Evolutionary conservation across 2,113 vertebrate species (phyloP), one percentile per base, ranked within the genome.

Genomic region (Daboia siamensis): DNA sequence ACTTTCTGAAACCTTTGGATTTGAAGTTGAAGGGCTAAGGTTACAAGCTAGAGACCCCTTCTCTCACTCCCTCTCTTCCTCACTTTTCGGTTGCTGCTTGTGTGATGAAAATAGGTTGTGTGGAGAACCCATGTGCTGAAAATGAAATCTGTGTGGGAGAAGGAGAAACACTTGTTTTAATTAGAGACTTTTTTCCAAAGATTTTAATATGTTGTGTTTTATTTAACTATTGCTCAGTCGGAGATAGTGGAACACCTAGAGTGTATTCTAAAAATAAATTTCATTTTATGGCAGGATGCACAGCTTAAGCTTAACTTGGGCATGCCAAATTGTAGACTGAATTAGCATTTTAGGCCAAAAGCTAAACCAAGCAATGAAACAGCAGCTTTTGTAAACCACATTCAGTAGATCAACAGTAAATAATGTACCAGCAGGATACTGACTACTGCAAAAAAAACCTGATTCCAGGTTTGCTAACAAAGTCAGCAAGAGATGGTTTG

Each of bases 1-100:
- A 98, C 48, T 99, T 99, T 90, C 97, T 99, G 51, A 98, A 98
- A 95, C 98, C 97, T 7, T 97, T 98, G 95, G 98, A 98, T 96
- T 96, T 98, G 96, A 97, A 97, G 88, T 95, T 98, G 94, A 96
- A 97, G 90, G 95, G 96, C 96, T 97, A 97, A 95, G 94, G 93
- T 92, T 74, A 64, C 86, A 80, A 15, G 9, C 29, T 0, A 64
- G 91, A n/a, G 93, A 85, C 85, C 11, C 11, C 61, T 3, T 86
- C 74, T 80, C 74, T 80, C 74, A 39, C 33, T 39, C 33, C n/a
- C 90, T n/a, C 23, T 69, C 57, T 23, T 46, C 1, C 56, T 80
- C 21, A 13, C 87, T n/a, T 26, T 24, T n/a, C 55, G 7, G 1
- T 86, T 95, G 87, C 57, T 0, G 89, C 93, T 94, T 94, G 90